A percentile compares a stretch with the other conserved stretches of the same genome.
Evolutionary conservation across 2,113 vertebrate genomes (phyloP).

Genomic region (Lycaon pictus): DNA sequence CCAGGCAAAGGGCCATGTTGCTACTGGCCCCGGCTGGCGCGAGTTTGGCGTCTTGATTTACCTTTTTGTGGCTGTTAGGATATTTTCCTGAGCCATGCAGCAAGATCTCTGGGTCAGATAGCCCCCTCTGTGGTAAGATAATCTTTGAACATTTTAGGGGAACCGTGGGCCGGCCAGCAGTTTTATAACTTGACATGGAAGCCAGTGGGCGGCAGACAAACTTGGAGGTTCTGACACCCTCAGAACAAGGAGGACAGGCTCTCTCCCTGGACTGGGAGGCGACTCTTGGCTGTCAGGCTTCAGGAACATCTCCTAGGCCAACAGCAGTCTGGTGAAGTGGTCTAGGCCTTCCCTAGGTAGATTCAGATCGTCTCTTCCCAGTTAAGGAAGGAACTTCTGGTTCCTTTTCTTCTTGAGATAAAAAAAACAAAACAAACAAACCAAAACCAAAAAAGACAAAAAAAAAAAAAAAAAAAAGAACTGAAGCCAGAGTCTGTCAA

Average conservation of each 20-base stretch:
- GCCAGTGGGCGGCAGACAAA: not conserved
- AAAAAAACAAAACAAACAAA: not conserved
- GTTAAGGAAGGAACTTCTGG: not conserved
- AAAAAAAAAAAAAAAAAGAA: not conserved
- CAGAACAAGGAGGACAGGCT: not conserved
- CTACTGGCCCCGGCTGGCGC: not conserved
- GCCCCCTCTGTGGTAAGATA: not conserved
- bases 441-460: too few relatives aligned
- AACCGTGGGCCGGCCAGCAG: not conserved
- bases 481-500: not conserved
- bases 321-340: not conserved
- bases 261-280: not conserved
- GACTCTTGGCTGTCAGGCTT: not conserved
- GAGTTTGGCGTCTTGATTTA: conserved; percentile 67
- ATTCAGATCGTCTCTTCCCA: not conserved
- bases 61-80: conserved; percentile 63
- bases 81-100: conserved; percentile 46
- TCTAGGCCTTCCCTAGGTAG: not conserved
- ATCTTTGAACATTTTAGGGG: conserved; percentile 55
- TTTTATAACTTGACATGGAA: conserved; percentile 58
- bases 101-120: conserved; percentile 69
- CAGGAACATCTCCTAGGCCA: not conserved
- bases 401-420: conserved; percentile 21
- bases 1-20: conserved; percentile 38
- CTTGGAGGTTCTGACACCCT: not conserved